phyloP scores from a whole-genome alignment of 1,140 invertebrate species.

The Liolophura sinensis region DNA sequence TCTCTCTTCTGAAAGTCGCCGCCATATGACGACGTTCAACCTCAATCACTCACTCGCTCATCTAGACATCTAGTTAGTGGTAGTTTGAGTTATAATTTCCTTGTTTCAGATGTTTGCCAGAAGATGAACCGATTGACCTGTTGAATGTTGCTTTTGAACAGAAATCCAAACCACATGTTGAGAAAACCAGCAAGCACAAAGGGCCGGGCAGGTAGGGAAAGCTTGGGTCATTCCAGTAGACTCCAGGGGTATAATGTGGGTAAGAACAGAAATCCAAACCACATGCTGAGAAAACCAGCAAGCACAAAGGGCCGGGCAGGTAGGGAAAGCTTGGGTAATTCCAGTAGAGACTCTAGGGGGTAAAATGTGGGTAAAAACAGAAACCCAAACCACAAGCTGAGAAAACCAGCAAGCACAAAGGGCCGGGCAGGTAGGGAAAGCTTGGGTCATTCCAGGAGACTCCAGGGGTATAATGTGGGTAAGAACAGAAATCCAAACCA shows the following conservation, averaged over 20 bases:
- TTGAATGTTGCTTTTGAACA: constrained; percentile 93
- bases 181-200: constrained; percentile 11
- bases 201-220: no score
- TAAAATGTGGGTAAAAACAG: no score
- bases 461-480: no score
- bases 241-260: not conserved
- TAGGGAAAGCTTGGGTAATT: no score
- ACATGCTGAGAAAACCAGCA: not conserved
- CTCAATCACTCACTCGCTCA: constrained; percentile 5
- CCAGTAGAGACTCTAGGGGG: no score
- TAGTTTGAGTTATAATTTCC: constrained; percentile 1
- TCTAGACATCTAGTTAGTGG: not conserved
- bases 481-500: no score
- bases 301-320: not conserved
- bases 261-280: constrained; percentile 20
- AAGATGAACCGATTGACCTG: constrained; percentile 82
- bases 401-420: no score
- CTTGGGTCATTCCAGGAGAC: no score
- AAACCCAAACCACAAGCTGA: no score
- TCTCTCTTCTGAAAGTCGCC: no score
- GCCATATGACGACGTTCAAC: no score
- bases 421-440: no score
- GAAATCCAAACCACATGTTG: constrained; percentile 16
- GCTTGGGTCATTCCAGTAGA: not conserved
- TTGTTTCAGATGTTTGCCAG: constrained; percentile 64